Base-by-base conservation (phyloP, 2,888 invertebrate species). In the Macropis europaea region DNA sequence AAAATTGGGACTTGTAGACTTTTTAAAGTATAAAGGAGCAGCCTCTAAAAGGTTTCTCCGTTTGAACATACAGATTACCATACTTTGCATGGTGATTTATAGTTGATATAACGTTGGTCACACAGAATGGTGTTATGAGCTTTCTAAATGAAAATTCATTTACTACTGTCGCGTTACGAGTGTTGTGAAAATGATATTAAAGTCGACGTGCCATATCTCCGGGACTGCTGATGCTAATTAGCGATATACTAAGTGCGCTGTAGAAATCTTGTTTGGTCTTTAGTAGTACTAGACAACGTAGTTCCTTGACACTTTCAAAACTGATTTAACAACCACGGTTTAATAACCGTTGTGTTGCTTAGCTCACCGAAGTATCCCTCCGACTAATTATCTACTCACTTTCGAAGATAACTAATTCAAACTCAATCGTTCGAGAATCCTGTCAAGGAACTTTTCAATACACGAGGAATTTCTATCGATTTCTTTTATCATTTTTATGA, bases 221-320 rank as follows among this genome's bases (percentile, higher is more conserved):
- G 43, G 19, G 19, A 34, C 42, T 34, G 36, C 45, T 61, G 70
- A 76, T 71, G 63, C 47, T 76, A 70, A 77, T 77, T 77, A 77
- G 60, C 70, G 69, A 77, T 77, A 76, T 45, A 63, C 67, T 50
- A 40, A 61, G 36, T 60, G 15, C 42, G 28, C 30, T 66, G 53
- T 52, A 56, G 52, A 30, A 72, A 60, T 59, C 62, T 67, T 52
- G 52, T 63, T 71, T 71, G 60, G 71, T 43, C 71, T 63, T 48
- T 30, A 52, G 26, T 5, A 7, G 22, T 17, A n/a, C 66, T 28
- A 32, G 45, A 32, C 22, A 38, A 40, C 43, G 15, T 24, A 40
- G 40, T 40, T 38, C 22, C 54, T 28, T 28, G 24, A n/a, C 9
- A 50, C 64, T 54, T 63, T 68, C 54, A n/a, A 54, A 68, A 68